Percentiles rank a stretch among this genome's conserved stretches.
phyloP scores from a whole-genome alignment of 64 coral and sea anemone genomes.

The Hydrozoanthus tunicans region DNA sequence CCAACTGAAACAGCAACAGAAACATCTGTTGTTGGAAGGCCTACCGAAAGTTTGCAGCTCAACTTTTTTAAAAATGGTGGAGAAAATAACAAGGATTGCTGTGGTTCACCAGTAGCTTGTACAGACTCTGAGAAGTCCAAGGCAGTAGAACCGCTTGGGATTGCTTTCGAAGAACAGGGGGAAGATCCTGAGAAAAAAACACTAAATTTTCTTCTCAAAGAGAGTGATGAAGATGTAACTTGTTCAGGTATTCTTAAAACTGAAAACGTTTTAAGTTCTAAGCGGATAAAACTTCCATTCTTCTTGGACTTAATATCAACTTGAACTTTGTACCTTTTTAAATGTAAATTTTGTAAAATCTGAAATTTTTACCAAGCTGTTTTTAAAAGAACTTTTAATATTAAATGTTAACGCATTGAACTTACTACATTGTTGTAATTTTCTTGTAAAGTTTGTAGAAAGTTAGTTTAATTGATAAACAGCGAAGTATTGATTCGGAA shows the following conservation, averaged over 20 bases:
- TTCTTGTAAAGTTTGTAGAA: too few species aligned
- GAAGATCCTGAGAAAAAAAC: background rate
- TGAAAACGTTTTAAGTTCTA: too few species aligned
- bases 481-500: background rate
- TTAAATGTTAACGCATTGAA: background rate
- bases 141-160: background rate
- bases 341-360: background rate
- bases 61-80: background rate
- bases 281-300: background rate
- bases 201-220: background rate
- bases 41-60: background rate
- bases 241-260: constrained; percentile 13
- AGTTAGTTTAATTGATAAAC: too few species aligned
- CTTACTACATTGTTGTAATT: too few species aligned
- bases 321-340: background rate
- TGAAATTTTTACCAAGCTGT: background rate
- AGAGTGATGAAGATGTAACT: constrained; percentile 22
- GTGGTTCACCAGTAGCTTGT: constrained; percentile 4
- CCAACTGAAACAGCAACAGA: background rate
- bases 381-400: background rate
- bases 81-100: background rate
- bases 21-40: background rate
- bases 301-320: background rate
- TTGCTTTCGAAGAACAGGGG: constrained; percentile 16
- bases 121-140: constrained; percentile 16